Evolutionary conservation across 2,797 vertebrate genomes (phyloP).

Genomic region (Chelon auratus): DNA sequence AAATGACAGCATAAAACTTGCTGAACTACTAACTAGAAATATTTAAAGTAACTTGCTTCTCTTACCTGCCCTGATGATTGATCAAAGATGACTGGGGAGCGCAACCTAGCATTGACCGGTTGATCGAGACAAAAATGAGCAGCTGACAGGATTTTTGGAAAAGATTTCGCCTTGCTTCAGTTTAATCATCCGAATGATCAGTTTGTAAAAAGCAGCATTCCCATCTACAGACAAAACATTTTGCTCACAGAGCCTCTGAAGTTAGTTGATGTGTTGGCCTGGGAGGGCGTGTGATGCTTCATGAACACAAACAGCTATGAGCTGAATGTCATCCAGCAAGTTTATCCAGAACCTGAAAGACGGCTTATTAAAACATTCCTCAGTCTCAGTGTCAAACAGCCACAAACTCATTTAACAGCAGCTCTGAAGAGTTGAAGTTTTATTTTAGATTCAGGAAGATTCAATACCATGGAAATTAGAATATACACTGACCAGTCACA

Average conservation of each 20-base stretch:
- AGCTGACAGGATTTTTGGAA: conserved; percentile 1
- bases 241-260: conserved; percentile 15
- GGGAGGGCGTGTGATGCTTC: conserved; percentile 71
- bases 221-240: conserved; percentile 23
- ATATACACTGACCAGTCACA: too few species aligned
- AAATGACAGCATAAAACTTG: neutral
- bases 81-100: conserved; percentile 28
- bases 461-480: neutral
- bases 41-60: conserved; percentile 4
- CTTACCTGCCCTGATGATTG: conserved; percentile 73
- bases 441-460: neutral
- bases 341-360: conserved; percentile 65
- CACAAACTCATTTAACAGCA: neutral
- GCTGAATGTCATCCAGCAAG: conserved; percentile 82
- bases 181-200: neutral
- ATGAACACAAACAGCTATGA: conserved; percentile 66
- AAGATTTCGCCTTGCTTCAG: neutral
- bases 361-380: conserved; percentile 70
- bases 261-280: conserved; percentile 17
- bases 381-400: conserved; percentile 6
- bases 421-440: neutral
- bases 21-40: neutral
- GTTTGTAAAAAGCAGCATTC: neutral
- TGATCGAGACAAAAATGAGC: conserved; percentile 31
- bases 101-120: conserved; percentile 49